Evolutionary conservation across 2,888 invertebrate species (phyloP), one percentile per base, ranked within the genome.

Genomic region (Gastracanthus pulcherrimus): DNA sequence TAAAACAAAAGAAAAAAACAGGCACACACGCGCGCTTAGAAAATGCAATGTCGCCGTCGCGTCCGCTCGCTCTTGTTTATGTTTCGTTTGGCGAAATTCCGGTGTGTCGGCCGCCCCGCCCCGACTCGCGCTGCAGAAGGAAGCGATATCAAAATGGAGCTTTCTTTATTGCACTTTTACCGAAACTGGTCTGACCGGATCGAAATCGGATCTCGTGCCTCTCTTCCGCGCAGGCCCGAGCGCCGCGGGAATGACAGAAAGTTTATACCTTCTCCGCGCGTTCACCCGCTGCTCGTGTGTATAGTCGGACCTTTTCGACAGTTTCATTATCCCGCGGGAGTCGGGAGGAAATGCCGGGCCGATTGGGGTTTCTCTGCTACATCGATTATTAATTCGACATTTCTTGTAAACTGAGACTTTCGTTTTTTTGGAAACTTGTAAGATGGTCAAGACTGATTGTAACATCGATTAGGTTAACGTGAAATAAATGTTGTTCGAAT

Each of bases 171-270:
- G 79, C 36, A 81, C 83, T 81, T 83, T 83, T 83, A 81, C 81
- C 62, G 75, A 79, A 83, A 83, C 83, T 78, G 81, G 83, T 83
- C 67, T 48, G 36, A 81, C 83, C 83, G 76, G 83, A 83, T 83
- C 76, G 76, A 80, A 82, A 82, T 82, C 81, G 72, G 76, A 76
- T 80, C 74, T 74, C 41, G 41, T 75, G 9, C 64, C 76, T 81
- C 80, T 81, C 77, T 81, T 62, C 41, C 77, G 67, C 48, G 60
- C 69, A 34, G 41, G 41, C 58, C 60, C 60, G 16, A 38, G 36
- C 55, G 1, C 38, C 71, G 2, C 26, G 66, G 26, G 48, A 76
- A 62, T 79, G 79, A 76, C 82, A 67, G 82, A 82, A 70, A 76
- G 69, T 77, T 74, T 55, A 55, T 23, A 19, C 41, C 16, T 19